Percentiles rank a stretch among this genome's conserved stretches.
Conservation (phyloP, 2,888 invertebrate genomes). For the Ectemnius cavifrons region DNA sequence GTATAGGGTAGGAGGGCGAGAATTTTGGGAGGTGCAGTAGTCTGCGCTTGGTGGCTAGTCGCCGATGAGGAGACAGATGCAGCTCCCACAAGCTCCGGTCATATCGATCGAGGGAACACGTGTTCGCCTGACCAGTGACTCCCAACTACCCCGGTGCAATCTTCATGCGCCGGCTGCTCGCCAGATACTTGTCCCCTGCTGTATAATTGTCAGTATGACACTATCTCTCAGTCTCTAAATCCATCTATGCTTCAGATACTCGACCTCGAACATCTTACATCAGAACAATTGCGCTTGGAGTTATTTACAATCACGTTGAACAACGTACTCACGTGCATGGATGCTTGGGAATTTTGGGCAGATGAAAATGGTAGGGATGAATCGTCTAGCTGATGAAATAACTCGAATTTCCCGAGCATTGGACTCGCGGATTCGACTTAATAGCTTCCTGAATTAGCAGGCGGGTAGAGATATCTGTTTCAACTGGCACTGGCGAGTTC, state of each 20-base stretch:
- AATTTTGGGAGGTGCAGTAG: conserved; percentile 24
- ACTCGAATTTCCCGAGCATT: neutral
- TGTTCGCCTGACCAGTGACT: conserved; percentile 66
- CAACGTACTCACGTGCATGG: too few species aligned
- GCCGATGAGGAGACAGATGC: conserved; percentile 51
- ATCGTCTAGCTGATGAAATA: neutral
- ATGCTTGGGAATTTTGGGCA: neutral
- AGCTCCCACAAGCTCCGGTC: conserved; percentile 56
- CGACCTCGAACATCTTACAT: too few species aligned
- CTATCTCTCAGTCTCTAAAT: too few species aligned
- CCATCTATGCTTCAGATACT: too few species aligned
- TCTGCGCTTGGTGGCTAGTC: conserved; percentile 43
- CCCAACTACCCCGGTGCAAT: conserved; percentile 42
- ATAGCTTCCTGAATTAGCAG: conserved; percentile 1
- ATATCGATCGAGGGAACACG: conserved; percentile 68
- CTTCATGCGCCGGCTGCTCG: neutral
- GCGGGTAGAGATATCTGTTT: neutral
- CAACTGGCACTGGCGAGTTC: neutral
- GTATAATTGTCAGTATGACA: too few species aligned
- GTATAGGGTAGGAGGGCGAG: conserved; percentile 5
- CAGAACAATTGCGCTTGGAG: too few species aligned
- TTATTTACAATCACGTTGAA: too few species aligned
- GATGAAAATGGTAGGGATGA: neutral
- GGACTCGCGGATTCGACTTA: neutral
- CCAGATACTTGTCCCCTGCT: neutral